Percentiles rank a stretch among this genome's conserved stretches.
Evolutionary conservation across 1,140 invertebrate genomes (phyloP).

Genomic region (Sminthurides bifidus): DNA sequence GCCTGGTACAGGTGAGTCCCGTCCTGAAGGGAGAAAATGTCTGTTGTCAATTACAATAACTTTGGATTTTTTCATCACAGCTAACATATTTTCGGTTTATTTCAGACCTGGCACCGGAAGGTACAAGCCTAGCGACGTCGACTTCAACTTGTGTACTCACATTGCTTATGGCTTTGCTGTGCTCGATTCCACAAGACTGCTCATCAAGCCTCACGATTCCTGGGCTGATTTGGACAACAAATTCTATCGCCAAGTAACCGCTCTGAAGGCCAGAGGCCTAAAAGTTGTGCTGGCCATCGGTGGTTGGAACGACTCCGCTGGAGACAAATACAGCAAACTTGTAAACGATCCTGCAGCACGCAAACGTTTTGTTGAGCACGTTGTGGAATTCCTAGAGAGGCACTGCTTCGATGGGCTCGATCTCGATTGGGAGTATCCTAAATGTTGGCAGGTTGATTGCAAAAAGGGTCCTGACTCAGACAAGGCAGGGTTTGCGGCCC

Average conservation of each 20-base stretch:
- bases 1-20: slow-evolving; percentile 50
- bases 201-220: slow-evolving; percentile 41
- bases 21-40: neutral
- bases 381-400: slow-evolving; percentile 37
- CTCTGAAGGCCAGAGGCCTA: slow-evolving; percentile 43
- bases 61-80: neutral
- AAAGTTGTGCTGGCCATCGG: slow-evolving; percentile 44
- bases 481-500: slow-evolving; percentile 51
- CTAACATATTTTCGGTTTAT: slow-evolving; percentile 8
- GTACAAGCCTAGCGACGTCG: slow-evolving; percentile 52
- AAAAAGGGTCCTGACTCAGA: slow-evolving; percentile 45
- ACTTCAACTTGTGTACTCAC: slow-evolving; percentile 55
- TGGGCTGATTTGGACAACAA: slow-evolving; percentile 34
- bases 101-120: slow-evolving; percentile 49
- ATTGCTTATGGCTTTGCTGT: slow-evolving; percentile 61
- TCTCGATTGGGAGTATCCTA: slow-evolving; percentile 48
- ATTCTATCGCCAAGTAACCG: slow-evolving; percentile 50
- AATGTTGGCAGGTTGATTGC: slow-evolving; percentile 54
- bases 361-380: slow-evolving; percentile 36
- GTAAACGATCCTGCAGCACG: slow-evolving; percentile 36
- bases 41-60: neutral
- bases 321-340: slow-evolving; percentile 41
- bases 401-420: slow-evolving; percentile 41
- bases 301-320: slow-evolving; percentile 41
- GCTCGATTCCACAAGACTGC: slow-evolving; percentile 43